phyloP scores from a whole-genome alignment of 23 tunicate species.

The Halocynthia roretzi region DNA sequence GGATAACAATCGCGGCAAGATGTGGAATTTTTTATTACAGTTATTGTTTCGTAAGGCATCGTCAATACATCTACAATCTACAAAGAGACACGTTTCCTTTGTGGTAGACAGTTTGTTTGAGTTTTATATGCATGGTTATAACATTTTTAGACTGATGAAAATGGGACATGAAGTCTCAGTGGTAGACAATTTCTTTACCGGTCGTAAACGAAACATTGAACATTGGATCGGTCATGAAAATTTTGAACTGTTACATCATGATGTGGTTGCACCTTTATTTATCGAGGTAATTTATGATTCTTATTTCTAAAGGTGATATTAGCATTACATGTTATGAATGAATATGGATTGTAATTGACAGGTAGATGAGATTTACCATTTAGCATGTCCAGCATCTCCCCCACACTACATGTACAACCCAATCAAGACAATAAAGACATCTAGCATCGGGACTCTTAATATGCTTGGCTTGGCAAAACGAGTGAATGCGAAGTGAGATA shows the following conservation, averaged over 20 bases:
- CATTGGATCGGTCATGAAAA: conserved; percentile 98
- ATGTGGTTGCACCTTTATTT: conserved; percentile 67
- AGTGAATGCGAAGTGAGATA: conserved; percentile 26
- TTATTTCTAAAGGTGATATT: background rate
- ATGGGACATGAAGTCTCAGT: conserved; percentile 93
- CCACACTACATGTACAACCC: conserved; percentile 99
- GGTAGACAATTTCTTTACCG: conserved; percentile 92
- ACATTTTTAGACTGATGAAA: conserved; percentile 40
- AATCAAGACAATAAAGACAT: conserved; percentile 86
- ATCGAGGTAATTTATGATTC: conserved; percentile 40
- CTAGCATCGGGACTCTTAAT: conserved; percentile 74
- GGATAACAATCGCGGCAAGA: too few species aligned
- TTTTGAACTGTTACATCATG: conserved; percentile 88
- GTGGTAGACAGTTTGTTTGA: background rate
- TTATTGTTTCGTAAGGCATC: too few species aligned
- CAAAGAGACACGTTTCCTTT: too few species aligned
- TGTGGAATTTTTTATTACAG: too few species aligned
- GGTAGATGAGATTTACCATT: conserved; percentile 86
- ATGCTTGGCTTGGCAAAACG: conserved; percentile 95
- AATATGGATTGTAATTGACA: background rate
- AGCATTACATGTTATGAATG: background rate
- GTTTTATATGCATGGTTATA: background rate
- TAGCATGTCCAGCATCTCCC: conserved; percentile 98
- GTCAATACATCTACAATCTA: too few species aligned
- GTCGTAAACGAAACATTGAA: conserved; percentile 89